Percentiles rank a stretch among this genome's conserved stretches.
Conservation (phyloP, 2,888 invertebrate species). For the Proisotoma minuta region DNA sequence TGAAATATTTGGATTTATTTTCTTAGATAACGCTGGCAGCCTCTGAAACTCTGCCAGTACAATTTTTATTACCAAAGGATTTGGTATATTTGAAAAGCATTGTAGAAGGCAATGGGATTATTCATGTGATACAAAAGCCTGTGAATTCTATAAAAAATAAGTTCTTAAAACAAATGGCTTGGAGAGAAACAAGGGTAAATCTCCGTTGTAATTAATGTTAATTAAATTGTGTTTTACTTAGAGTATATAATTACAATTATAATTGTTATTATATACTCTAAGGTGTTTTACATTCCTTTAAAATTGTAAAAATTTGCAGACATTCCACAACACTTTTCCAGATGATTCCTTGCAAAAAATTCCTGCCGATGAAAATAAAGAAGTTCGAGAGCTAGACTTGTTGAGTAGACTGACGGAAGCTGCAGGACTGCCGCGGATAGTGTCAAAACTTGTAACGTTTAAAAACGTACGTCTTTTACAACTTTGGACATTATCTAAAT, state of each 20-base stretch:
- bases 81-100: conserved; percentile 36
- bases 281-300: too few relatives aligned
- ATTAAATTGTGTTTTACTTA: too few relatives aligned
- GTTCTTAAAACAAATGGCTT: conserved; percentile 43
- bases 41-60: conserved; percentile 30
- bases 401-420: conserved; percentile 39
- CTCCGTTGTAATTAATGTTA: background rate
- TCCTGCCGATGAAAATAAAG: conserved; percentile 32
- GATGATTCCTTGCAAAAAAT: conserved; percentile 20
- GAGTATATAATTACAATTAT: too few relatives aligned
- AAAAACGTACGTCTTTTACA: conserved; percentile 30
- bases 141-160: conserved; percentile 30
- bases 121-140: conserved; percentile 38
- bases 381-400: conserved; percentile 36
- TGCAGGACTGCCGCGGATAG: conserved; percentile 35
- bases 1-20: background rate
- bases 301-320: too few relatives aligned
- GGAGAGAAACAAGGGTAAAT: conserved; percentile 42
- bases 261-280: too few relatives aligned
- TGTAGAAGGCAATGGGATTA: conserved; percentile 39
- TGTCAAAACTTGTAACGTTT: conserved; percentile 37
- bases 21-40: conserved; percentile 34
- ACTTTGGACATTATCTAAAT: background rate
- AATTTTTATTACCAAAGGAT: conserved; percentile 42
- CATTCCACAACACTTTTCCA: conserved; percentile 36